Evolutionary conservation across 2,797 vertebrate genomes (phyloP), one percentile per base, ranked within the genome.

Genomic region (Rhabdophis nuchalis): DNA sequence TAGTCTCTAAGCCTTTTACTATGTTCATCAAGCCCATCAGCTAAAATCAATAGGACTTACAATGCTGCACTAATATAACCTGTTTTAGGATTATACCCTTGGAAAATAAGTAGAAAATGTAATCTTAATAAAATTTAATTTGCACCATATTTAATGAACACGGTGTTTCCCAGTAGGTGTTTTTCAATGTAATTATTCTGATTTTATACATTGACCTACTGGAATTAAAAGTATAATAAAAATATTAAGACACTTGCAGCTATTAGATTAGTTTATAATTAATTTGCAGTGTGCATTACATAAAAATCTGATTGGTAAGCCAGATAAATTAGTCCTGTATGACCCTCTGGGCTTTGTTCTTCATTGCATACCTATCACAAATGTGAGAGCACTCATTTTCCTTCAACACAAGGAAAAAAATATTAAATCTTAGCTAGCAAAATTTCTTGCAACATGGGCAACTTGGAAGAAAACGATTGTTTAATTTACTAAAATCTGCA

Each of bases 261-360:
- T 92, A 77, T 90, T 5, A 93, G 85, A 93, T 91, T 46, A 93
- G 1, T 93, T 95, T 91, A 88, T 87, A 93, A 93, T 92, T 93
- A 72, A 90, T 95, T 94, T 95, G 61, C 72, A 94, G 94, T 5
- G 60, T 90, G 61, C 77, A 86, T 56, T 93, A 92, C 7, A 91
- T 93, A 94, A 95, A 95, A 94, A 93, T 92, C 1, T 93, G 85
- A 92, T 95, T 91, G 91, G n/a, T 88, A 93, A 94, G 92, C 46
- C 46, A 92, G 86, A 95, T 89, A 94, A 94, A 90, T 93, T 94
- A 86, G 20, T 93, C 54, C 32, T 86, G 18, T 91, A 89, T 94
- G 92, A 93, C 90, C 23, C 58, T 91, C 12, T 25, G 57, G 8
- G 25, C 64, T 18, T 52, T 88, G 94, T 94, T 92, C 92, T 61